Evolutionary conservation across 2,113 vertebrate species (phyloP), one percentile per base, ranked within the genome.

Genomic region (Meleagris gallopavo): DNA sequence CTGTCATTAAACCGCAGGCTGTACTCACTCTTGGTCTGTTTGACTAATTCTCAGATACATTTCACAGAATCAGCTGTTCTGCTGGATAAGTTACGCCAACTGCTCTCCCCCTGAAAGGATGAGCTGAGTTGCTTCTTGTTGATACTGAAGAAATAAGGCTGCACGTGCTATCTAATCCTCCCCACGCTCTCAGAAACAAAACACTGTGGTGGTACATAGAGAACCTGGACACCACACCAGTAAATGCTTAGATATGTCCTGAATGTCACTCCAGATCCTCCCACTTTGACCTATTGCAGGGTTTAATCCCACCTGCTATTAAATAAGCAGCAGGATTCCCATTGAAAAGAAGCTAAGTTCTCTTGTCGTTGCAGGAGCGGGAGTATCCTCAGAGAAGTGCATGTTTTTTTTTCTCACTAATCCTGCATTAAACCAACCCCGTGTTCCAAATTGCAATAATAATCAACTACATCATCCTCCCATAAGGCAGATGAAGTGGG

Each of bases 1-100:
- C 79, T 95, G 91, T 89, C 92, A 94, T 83, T 87, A 97, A 97
- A 89, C 65, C 93, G 36, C 84, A 96, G 78, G 45, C 55, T 57
- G 41, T 15, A 58, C 87, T 97, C 81, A 30, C 65, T 91, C 72
- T 83, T 65, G 81, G 19, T 54, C 71, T 87, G 73, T 95, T 96
- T 92, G 92, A 87, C 83, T 75, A 88, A 61, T 89, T 97, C 74
- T 93, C 88, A 95, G 77, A 38, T 10, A 10, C 21, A 41, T 90
- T 95, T 91, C 69, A 77, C n/a, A 61, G 43, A 94, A 89, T 93
- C 72, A 92, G 89, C 61, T 90, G 75, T 84, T 88, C 76, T 80
- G 18, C 72, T 71, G 18, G 69, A 24, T 40, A 78, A 86, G 40
- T 67, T 82, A 38, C 65, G 75, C 43, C 74, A 88, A 82, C 79